Evolutionary conservation across 2,797 vertebrate species (phyloP).

Genomic region (Nannoperca australis): DNA sequence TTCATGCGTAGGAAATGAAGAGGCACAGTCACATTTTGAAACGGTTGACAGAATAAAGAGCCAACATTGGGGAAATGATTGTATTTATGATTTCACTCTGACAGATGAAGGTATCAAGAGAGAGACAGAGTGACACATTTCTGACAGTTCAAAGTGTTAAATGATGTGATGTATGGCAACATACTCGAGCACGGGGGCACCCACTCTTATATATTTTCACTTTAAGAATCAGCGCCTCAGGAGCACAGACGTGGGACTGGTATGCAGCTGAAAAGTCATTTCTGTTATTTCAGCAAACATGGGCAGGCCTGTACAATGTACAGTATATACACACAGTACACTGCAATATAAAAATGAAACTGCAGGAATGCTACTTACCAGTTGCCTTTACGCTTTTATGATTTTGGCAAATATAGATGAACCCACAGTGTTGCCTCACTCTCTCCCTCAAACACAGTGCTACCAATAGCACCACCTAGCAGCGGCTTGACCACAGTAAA

Average conservation of each 20-base stretch:
- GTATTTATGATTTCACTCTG: conserved; percentile 86
- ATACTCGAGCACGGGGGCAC: conserved; percentile 64
- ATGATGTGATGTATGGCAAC: conserved; percentile 84
- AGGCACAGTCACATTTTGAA: conserved; percentile 78
- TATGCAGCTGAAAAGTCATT: conserved; percentile 45
- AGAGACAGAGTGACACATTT: conserved; percentile 82
- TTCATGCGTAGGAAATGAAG: conserved; percentile 84
- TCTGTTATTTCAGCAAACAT: conserved; percentile 50
- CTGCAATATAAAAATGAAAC: neutral
- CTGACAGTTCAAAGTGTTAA: conserved; percentile 87
- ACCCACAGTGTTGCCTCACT: conserved; percentile 14
- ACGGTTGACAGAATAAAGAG: conserved; percentile 84
- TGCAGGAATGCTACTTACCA: neutral
- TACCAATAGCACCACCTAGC: conserved; percentile 88
- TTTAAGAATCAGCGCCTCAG: conserved; percentile 56
- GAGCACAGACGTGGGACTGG: conserved; percentile 44
- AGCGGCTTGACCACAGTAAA: conserved; percentile 73
- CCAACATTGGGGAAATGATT: conserved; percentile 84
- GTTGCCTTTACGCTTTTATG: neutral
- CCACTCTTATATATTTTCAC: conserved; percentile 55
- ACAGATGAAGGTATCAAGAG: conserved; percentile 83
- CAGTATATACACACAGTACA: neutral
- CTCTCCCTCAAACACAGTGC: conserved; percentile 54
- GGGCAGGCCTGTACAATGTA: conserved; percentile 10
- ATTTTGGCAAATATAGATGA: conserved; percentile 16